Evolutionary conservation across 2,888 invertebrate species (phyloP).

Genomic region (Rhogogaster chlorosoma): DNA sequence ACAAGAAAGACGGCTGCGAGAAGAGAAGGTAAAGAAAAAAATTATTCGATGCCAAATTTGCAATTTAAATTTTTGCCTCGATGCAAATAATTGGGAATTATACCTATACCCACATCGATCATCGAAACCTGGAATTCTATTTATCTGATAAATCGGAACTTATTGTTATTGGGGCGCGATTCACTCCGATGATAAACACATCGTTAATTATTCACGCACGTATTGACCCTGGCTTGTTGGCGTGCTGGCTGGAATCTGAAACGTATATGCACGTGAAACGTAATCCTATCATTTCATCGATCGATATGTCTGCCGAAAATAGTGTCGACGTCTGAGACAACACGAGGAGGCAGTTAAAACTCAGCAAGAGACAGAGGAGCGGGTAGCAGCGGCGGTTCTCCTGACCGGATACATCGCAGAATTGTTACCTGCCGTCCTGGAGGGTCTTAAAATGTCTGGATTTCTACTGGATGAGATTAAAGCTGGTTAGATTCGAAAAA

Average conservation of each 20-base stretch:
- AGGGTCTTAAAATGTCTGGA: slow-evolving; percentile 88
- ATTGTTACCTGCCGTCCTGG: slow-evolving; percentile 90
- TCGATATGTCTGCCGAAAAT: slow-evolving; percentile 50
- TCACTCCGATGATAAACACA: background rate
- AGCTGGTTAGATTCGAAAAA: slow-evolving; percentile 78
- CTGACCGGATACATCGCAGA: slow-evolving; percentile 93
- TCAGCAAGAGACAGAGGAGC: slow-evolving; percentile 88
- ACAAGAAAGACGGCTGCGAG: slow-evolving; percentile 85
- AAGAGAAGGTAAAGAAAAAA: slow-evolving; percentile 82
- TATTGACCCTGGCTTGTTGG: slow-evolving; percentile 17
- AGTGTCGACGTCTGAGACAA: slow-evolving; percentile 87
- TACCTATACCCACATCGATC: background rate
- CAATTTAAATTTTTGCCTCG: background rate
- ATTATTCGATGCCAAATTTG: background rate
- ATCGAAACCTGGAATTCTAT: background rate
- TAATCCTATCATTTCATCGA: slow-evolving; percentile 39
- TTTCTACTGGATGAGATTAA: slow-evolving; percentile 83
- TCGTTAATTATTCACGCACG: slow-evolving; percentile 24
- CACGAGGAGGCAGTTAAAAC: slow-evolving; percentile 83
- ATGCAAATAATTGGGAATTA: background rate
- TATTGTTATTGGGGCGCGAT: background rate
- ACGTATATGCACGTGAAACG: background rate
- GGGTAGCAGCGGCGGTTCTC: slow-evolving; percentile 90
- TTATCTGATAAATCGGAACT: background rate
- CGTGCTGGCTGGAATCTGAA: background rate